These are phyloP conservation scores for Psammodynastes pulverulentus DNA, from an alignment of 2,113 vertebrate species.

Conservation along the genomic window DNA sequence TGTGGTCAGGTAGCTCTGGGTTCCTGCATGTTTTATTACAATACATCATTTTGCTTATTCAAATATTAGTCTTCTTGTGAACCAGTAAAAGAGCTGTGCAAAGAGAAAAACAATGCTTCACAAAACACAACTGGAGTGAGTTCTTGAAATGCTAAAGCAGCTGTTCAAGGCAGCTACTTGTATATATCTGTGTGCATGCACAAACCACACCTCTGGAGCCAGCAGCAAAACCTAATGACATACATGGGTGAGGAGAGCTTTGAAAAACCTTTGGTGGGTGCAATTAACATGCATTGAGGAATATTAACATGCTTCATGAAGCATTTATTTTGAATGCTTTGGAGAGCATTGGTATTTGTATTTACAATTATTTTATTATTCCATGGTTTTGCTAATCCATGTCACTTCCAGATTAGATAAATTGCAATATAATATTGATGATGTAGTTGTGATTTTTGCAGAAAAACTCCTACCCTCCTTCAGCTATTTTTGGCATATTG, in stretches of 20 bases:
- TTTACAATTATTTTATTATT: background rate
- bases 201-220: background rate
- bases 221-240: background rate
- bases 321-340: background rate
- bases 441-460: background rate
- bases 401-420: background rate
- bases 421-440: background rate
- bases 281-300: background rate
- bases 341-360: background rate
- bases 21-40: background rate
- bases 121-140: background rate
- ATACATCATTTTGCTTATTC: background rate
- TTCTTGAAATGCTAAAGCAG: background rate
- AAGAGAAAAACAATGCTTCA: background rate
- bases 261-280: background rate
- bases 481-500: background rate
- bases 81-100: background rate
- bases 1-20: background rate
- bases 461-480: background rate
- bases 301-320: background rate
- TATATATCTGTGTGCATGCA: background rate
- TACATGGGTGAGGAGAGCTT: background rate
- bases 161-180: background rate
- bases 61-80: background rate
- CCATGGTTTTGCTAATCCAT: background rate